Conservation (phyloP, 2,797 vertebrate genomes). For the Pangasius krempfi region DNA sequence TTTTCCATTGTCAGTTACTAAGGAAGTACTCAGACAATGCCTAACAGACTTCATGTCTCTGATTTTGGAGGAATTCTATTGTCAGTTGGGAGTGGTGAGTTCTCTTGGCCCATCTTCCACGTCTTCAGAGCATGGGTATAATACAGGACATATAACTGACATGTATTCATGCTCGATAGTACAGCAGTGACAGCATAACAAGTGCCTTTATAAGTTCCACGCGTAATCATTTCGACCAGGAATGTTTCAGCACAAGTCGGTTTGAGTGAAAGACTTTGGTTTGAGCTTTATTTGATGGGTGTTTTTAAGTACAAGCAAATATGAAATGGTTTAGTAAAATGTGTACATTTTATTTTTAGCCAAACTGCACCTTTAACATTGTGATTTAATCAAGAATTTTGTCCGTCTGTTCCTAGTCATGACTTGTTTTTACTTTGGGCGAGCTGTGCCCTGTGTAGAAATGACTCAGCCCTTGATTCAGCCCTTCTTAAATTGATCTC, state of each 20-base stretch:
- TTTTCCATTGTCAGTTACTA: neutral
- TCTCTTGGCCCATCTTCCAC: neutral
- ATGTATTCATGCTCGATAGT: conserved; percentile 1
- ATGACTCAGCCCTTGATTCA: conserved; percentile 39
- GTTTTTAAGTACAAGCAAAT: neutral
- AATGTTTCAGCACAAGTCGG: neutral
- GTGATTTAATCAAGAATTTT: neutral
- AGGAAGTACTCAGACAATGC: conserved; percentile 1
- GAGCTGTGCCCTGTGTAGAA: conserved; percentile 29
- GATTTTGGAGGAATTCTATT: conserved; percentile 14
- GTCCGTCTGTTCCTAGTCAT: neutral
- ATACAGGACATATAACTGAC: neutral
- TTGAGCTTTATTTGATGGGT: neutral
- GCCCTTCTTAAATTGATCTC: conserved; percentile 51
- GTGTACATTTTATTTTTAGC: neutral
- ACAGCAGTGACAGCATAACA: neutral
- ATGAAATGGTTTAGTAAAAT: neutral
- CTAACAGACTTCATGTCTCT: neutral
- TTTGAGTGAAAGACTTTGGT: conserved; percentile 8
- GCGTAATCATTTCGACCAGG: neutral
- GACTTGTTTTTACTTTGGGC: conserved; percentile 13
- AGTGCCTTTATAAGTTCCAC: neutral
- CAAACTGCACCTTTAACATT: neutral
- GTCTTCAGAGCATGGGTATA: conserved; percentile 5
- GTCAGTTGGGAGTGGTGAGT: neutral